These are phyloP conservation scores for Synanceia verrucosa DNA, from an alignment of 2,797 vertebrate genomes.

Conservation along the genomic window DNA sequence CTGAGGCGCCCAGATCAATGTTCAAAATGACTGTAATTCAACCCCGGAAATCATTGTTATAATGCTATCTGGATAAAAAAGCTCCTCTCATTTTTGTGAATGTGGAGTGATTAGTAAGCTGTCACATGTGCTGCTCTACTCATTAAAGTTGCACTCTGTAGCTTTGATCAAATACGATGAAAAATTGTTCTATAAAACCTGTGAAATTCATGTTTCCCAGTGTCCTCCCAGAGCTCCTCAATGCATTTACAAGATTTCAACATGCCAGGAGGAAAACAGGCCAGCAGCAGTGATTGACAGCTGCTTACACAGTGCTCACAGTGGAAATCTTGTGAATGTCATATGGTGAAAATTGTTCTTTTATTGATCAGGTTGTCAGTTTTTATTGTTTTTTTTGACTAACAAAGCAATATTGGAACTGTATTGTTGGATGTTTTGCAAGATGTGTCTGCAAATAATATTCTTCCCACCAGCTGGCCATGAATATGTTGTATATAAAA, in stretches of 20 bases:
- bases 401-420: neutral
- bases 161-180: no score
- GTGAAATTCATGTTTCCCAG: neutral
- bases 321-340: no score
- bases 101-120: neutral
- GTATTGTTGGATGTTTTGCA: neutral
- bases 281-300: neutral
- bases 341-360: neutral
- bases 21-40: slow-evolving; percentile 22
- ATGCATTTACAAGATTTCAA: neutral
- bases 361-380: neutral
- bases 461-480: neutral
- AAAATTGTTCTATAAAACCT: neutral
- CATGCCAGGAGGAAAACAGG: neutral
- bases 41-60: neutral
- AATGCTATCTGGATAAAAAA: neutral
- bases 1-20: slow-evolving; percentile 14
- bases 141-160: neutral
- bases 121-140: neutral
- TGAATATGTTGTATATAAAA: slow-evolving; percentile 1
- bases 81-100: neutral
- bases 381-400: neutral
- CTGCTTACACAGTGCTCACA: no score
- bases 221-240: neutral
- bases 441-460: neutral